Evolutionary conservation across 2,797 vertebrate species (phyloP).

Genomic region (Tympanoctomys barrerae): DNA sequence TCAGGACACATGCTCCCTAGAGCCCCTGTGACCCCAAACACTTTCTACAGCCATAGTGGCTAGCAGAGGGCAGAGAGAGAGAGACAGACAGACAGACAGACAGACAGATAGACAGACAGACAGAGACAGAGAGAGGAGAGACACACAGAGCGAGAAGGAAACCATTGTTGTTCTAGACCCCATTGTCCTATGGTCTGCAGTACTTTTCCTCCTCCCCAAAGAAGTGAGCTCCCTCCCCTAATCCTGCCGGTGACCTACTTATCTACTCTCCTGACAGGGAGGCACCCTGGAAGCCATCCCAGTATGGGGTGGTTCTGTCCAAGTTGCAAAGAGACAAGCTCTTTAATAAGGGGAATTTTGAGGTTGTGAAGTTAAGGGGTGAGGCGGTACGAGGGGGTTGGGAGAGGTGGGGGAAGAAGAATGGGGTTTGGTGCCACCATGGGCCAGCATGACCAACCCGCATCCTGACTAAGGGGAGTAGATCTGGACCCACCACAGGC

Average conservation of each 20-base stretch:
- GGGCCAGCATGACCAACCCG: neutral
- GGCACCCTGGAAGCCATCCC: slow-evolving; percentile 53
- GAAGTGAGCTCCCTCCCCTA: slow-evolving; percentile 56
- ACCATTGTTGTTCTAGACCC: slow-evolving; percentile 48
- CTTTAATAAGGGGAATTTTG: slow-evolving; percentile 18
- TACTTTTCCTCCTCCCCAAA: slow-evolving; percentile 64
- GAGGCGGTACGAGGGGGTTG: neutral
- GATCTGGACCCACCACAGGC: neutral
- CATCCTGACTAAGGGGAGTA: neutral
- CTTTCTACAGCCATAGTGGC: neutral
- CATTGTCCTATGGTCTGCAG: slow-evolving; percentile 55
- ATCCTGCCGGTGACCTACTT: slow-evolving; percentile 80
- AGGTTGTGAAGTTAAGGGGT: neutral
- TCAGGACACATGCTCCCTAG: neutral
- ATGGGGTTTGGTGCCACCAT: accelerated
- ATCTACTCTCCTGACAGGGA: slow-evolving; percentile 76
- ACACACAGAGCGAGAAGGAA: neutral
- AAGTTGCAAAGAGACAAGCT: neutral
- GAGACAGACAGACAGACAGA: neutral
- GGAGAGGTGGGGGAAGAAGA: neutral
- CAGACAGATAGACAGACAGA: neutral
- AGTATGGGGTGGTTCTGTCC: slow-evolving; percentile 56
- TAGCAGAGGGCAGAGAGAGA: neutral
- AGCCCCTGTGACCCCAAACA: neutral
- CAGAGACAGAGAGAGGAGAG: neutral